Evolutionary conservation across 2,888 invertebrate species (phyloP).

Genomic region (Drosophila demipolita): DNA sequence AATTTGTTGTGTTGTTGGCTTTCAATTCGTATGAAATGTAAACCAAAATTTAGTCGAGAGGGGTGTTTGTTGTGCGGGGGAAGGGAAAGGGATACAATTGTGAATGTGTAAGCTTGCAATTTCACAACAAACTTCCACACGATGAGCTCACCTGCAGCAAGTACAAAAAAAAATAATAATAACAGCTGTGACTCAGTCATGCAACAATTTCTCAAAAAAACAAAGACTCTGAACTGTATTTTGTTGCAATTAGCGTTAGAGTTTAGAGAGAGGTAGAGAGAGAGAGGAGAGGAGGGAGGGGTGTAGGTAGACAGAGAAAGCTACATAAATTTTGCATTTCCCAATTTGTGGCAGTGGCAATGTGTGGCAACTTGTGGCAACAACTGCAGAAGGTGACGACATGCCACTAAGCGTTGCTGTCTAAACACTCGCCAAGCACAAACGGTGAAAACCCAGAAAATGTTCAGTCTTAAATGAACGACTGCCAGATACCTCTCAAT

Average conservation of each 20-base stretch:
- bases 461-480: not conserved
- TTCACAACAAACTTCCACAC: conserved; percentile 21
- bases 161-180: not conserved
- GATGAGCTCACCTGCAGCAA: conserved; percentile 50
- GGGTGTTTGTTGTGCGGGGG: not conserved
- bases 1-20: conserved; percentile 39
- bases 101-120: conserved; percentile 19
- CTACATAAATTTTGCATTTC: conserved; percentile 29
- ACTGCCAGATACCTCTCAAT: not conserved
- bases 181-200: conserved; percentile 57
- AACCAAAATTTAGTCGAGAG: conserved; percentile 1
- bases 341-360: conserved; percentile 14
- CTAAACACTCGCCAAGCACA: conserved; percentile 34
- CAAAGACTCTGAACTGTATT: conserved; percentile 13
- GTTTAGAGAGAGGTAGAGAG: not conserved
- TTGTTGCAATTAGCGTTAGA: conserved; percentile 62
- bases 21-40: conserved; percentile 58
- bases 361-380: conserved; percentile 24
- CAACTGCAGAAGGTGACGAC: conserved; percentile 39
- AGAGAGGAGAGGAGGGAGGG: not conserved
- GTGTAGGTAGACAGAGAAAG: not conserved
- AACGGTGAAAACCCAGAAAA: conserved; percentile 11
- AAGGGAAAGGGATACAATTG: conserved; percentile 2
- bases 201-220: conserved; percentile 60
- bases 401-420: conserved; percentile 43